A percentile compares a stretch with the other conserved stretches of the same genome.
These are phyloP conservation scores for Dione vanillae DNA, from an alignment of 2,888 invertebrate species.

Conservation along the genomic window DNA sequence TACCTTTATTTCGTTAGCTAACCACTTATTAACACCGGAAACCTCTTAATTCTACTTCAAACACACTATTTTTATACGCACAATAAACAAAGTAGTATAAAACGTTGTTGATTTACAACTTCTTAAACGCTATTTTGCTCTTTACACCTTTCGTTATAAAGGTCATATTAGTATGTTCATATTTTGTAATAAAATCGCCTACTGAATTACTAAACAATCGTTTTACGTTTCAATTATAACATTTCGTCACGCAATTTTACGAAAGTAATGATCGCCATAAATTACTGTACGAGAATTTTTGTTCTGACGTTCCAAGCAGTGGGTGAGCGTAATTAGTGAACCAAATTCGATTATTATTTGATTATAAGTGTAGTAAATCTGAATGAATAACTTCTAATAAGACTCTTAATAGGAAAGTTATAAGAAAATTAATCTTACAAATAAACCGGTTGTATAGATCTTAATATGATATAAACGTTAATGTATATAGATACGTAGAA, in stretches of 20 bases:
- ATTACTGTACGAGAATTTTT: slow-evolving; percentile 40
- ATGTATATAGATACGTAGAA: too few relatives aligned
- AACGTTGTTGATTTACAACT: slow-evolving; percentile 21
- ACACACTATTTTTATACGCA: slow-evolving; percentile 47
- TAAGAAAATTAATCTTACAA: too few relatives aligned
- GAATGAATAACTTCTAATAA: not conserved
- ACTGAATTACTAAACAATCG: slow-evolving; percentile 35
- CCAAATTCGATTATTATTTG: slow-evolving; percentile 10
- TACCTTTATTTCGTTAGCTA: slow-evolving; percentile 42
- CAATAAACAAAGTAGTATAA: slow-evolving; percentile 38
- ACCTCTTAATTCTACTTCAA: slow-evolving; percentile 52
- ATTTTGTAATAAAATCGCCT: slow-evolving; percentile 28
- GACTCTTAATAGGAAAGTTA: not conserved
- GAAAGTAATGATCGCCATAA: slow-evolving; percentile 43
- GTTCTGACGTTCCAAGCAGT: slow-evolving; percentile 30
- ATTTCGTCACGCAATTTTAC: slow-evolving; percentile 47
- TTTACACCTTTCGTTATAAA: not conserved
- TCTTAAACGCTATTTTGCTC: not conserved
- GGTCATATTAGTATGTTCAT: not conserved
- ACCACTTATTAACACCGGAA: slow-evolving; percentile 52
- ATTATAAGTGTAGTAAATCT: slow-evolving; percentile 6
- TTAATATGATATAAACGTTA: too few relatives aligned
- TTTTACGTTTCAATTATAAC: slow-evolving; percentile 47
- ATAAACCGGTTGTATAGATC: too few relatives aligned
- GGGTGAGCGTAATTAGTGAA: slow-evolving; percentile 24